phyloP scores from a whole-genome alignment of 2,113 vertebrate genomes.

The Halcyon senegalensis region DNA sequence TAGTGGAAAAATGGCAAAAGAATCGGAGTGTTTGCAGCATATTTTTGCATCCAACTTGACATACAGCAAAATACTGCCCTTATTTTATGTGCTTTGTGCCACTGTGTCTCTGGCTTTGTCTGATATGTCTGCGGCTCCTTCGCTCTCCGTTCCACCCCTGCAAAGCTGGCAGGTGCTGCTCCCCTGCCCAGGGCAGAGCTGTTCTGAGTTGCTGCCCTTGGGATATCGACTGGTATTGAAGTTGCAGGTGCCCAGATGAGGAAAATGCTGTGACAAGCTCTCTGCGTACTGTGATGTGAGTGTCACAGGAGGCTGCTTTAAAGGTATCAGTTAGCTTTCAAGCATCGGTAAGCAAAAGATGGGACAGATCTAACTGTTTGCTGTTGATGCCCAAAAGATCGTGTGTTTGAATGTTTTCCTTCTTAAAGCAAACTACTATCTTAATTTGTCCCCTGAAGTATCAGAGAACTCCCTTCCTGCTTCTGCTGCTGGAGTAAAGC shows the following conservation, averaged over 20 bases:
- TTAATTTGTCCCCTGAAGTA: not conserved
- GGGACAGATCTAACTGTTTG: not conserved
- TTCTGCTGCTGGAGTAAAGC: not conserved
- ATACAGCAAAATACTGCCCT: not conserved
- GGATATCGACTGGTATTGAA: accelerated
- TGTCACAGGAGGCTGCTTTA: not conserved
- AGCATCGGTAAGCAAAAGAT: accelerated
- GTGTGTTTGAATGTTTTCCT: not conserved
- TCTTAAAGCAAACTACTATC: not conserved
- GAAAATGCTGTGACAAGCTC: not conserved
- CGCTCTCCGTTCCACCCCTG: not conserved
- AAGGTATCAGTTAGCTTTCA: not conserved
- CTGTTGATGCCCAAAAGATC: not conserved
- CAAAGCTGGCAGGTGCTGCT: not conserved
- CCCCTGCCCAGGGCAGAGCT: not conserved
- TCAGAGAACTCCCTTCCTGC: not conserved
- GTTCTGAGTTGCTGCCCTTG: not conserved
- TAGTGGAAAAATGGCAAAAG: conserved; percentile 50
- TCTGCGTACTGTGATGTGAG: accelerated
- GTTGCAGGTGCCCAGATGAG: not conserved
- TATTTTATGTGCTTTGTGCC: not conserved
- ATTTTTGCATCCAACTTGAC: not conserved
- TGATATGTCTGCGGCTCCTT: not conserved
- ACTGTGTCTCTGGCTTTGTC: not conserved
- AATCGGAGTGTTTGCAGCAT: conserved; percentile 19